A percentile compares a stretch with the other conserved stretches of the same genome.
Conservation (phyloP, 2,113 vertebrate genomes). For the Lepus europaeus region DNA sequence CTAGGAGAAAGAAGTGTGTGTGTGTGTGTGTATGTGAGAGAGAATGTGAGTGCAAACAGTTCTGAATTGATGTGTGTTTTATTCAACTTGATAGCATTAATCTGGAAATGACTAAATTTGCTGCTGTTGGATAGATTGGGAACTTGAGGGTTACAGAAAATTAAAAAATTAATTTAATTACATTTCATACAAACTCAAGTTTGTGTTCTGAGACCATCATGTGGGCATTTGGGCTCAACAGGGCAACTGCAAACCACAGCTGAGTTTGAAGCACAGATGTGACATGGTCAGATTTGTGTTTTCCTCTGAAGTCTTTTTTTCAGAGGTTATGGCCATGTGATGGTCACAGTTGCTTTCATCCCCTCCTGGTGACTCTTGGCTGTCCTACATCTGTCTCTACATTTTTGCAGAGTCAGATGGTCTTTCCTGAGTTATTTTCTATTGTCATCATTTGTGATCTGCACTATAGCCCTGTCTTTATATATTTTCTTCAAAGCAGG, state of each 20-base stretch:
- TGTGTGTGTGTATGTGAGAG: not conserved
- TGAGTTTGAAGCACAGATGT: not conserved
- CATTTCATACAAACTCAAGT: not conserved
- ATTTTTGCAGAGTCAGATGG: constrained; percentile 84
- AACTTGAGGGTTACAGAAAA: not conserved
- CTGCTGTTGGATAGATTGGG: not conserved
- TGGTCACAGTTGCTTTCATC: constrained; percentile 49
- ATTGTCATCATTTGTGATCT: constrained; percentile 85
- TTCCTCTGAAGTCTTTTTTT: constrained; percentile 42
- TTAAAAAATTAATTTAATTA: not conserved
- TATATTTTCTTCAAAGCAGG: constrained; percentile 81
- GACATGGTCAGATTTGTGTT: not conserved
- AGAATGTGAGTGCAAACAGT: rapidly evolving
- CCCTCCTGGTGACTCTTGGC: constrained; percentile 74
- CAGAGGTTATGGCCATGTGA: not conserved
- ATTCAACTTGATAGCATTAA: not conserved
- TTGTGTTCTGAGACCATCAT: not conserved
- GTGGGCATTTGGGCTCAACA: not conserved
- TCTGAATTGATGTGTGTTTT: not conserved
- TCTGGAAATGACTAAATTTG: not conserved
- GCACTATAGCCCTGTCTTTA: constrained; percentile 72
- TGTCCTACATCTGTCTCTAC: constrained; percentile 84
- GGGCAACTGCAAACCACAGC: not conserved
- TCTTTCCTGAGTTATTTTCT: constrained; percentile 80
- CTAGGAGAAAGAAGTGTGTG: not conserved